Evolutionary conservation across 2,888 invertebrate species (phyloP), one percentile per base, ranked within the genome.

Genomic region (Morpho helenor): DNA sequence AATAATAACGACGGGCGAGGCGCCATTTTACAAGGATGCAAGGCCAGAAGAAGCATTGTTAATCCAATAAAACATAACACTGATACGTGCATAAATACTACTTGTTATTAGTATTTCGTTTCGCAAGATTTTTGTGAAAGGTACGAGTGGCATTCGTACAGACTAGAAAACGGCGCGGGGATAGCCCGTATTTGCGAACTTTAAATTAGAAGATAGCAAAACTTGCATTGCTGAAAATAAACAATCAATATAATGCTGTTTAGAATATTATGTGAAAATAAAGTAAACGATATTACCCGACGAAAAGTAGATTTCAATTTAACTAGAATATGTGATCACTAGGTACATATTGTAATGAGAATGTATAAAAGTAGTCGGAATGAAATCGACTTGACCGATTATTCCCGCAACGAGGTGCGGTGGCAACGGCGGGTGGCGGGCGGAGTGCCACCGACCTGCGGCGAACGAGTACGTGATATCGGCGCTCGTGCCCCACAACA

Each of bases 21-120:
- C 88, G 88, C 89, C 88, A 88, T 87, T 88, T 88, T 87, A 88
- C 87, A 87, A 88, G 87, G 88, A 87, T 87, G 84, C 87, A 87
- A 87, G 87, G 86, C 85, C 82, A 79, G 80, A 80, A 79, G 80
- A 80, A 84, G 77, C 72, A 81, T 84, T 83, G 80, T 82, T 79
- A 70, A 78, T 74, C 73, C 75, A 74, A 72, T 78, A 72, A 73
- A 82, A 77, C 53, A 60, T 63, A 60, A 66, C 62, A 65, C 63
- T 63, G 59, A 63, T 62, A 67, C 59, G 61, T 63, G 60, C 63
- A 68, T 66, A 55, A 58, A 66, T 57, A 52, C 7, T 52, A 52
- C 53, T 48, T 56, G 51, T 53, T 47, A 57, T 45, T 57, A 50
- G 54, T 46, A 23, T 42, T 31, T 2, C 31, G 69, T 72, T 73